Evolutionary conservation across 1,140 invertebrate species (phyloP).

Genomic region (Sweltsa coloradensis): DNA sequence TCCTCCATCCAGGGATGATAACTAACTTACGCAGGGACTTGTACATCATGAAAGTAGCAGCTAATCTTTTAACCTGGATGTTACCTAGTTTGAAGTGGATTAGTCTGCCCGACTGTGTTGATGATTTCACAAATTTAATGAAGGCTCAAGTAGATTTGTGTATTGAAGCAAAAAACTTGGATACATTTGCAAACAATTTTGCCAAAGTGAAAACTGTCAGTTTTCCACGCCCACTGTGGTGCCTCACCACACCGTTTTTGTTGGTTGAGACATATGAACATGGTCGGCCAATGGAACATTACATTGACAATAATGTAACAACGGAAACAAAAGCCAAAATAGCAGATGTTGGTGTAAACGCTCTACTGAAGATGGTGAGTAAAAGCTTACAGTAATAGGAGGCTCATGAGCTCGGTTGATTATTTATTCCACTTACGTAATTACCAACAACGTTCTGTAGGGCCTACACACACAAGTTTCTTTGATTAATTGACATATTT

Average conservation of each 20-base stretch:
- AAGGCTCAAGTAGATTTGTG: conserved; percentile 34
- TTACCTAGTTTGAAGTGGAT: conserved; percentile 33
- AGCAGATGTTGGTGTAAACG: conserved; percentile 32
- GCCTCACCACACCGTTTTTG: conserved; percentile 25
- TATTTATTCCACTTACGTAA: background rate
- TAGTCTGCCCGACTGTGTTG: conserved; percentile 33
- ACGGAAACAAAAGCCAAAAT: conserved; percentile 20
- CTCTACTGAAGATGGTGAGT: conserved; percentile 37
- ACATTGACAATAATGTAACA: conserved; percentile 20
- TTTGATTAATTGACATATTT: background rate
- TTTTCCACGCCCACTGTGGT: conserved; percentile 30
- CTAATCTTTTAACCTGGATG: conserved; percentile 23
- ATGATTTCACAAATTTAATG: conserved; percentile 36
- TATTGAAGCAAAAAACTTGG: conserved; percentile 29
- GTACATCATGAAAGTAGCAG: conserved; percentile 28
- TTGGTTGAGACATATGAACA: conserved; percentile 39
- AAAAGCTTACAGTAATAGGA: background rate
- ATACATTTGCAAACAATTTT: conserved; percentile 34
- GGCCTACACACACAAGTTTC: background rate
- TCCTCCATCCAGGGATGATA: conserved; percentile 34
- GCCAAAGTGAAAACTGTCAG: conserved; percentile 21
- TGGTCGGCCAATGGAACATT: conserved; percentile 29
- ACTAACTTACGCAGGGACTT: conserved; percentile 29
- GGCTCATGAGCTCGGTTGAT: background rate
- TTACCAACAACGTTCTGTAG: background rate